Evolutionary conservation across 2,113 vertebrate genomes (phyloP), one percentile per base, ranked within the genome.

Genomic region (Solea solea): DNA sequence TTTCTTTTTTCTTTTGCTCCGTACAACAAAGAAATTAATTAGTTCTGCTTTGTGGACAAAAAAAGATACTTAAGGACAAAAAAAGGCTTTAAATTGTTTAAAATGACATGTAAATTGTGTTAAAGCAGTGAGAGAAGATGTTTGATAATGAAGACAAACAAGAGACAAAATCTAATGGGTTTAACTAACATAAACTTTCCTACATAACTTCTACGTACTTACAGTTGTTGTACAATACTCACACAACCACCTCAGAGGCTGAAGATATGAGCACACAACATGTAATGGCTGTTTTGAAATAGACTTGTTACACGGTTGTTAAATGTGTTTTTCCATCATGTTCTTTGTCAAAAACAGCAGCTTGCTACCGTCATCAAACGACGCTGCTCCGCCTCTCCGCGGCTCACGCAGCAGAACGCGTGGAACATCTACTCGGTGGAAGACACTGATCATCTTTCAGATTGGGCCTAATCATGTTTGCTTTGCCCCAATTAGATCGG

Each of bases 401-500:
- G 61, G 69, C 5, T 9, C 45, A 58, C 14, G 57, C 75, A 54
- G 82, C 72, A 73, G 67, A 76, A 56, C 57, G 51, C 45, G 54
- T 6, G 76, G 78, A 72, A 72, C 46, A 76, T 69, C 87, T 89
- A 77, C 8, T 65, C 48, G 54, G 67, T 60, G 68, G 69, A 80
- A 88, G 85, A 78, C 86, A 70, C 72, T 69, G 75, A 83, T 88
- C 65, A 74, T 81, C 84, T 82, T 89, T 87, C 89, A 87, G 85
- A 87, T 78, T 62, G 70, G 73, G 60, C 73, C 74, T 89, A 92
- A 91, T 89, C 86, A 73, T 87, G 86, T 91, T 92, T 91, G 81
- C 86, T 87, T 89, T 83, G 64, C 85, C 78, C 86, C 87, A 92
- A 90, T 93, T 91, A 91, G 87, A 92, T 86, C 76, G 84, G 74